Evolutionary conservation across 2,888 invertebrate species (phyloP).

Genomic region (Ceraclea dissimilis): DNA sequence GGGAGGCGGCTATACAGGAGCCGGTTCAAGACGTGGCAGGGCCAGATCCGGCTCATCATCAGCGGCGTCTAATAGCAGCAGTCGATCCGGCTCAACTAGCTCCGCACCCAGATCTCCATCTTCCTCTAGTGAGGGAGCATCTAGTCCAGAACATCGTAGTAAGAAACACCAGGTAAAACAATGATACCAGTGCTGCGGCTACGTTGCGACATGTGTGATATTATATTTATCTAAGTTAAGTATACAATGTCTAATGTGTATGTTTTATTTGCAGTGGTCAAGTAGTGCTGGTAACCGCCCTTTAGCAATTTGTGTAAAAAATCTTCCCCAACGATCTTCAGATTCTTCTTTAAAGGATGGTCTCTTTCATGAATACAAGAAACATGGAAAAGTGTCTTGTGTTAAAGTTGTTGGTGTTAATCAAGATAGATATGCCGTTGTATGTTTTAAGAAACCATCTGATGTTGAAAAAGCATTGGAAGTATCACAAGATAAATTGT

Average conservation of each 20-base stretch:
- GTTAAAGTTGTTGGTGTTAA: slow-evolving; percentile 90
- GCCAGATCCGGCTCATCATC: slow-evolving; percentile 43
- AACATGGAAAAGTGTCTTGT: slow-evolving; percentile 95
- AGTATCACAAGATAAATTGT: slow-evolving; percentile 91
- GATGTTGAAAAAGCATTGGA: slow-evolving; percentile 95
- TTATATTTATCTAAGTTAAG: no score
- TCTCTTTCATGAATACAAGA: slow-evolving; percentile 97
- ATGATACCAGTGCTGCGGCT: no score
- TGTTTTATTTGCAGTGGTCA: slow-evolving; percentile 40
- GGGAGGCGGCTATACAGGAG: slow-evolving; percentile 34
- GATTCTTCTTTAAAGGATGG: slow-evolving; percentile 96
- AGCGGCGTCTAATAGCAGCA: slow-evolving; percentile 40
- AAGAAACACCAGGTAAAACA: slow-evolving; percentile 35
- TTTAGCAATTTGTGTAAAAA: slow-evolving; percentile 83
- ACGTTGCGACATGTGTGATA: no score
- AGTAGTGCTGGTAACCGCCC: slow-evolving; percentile 66
- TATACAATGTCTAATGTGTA: no score
- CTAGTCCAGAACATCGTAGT: slow-evolving; percentile 42
- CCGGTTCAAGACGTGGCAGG: slow-evolving; percentile 31
- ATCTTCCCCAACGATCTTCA: slow-evolving; percentile 80
- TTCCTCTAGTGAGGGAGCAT: slow-evolving; percentile 52
- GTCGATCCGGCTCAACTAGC: slow-evolving; percentile 49
- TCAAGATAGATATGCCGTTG: slow-evolving; percentile 86
- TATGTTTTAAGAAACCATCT: slow-evolving; percentile 94
- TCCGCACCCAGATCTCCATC: slow-evolving; percentile 42